Base-by-base conservation (phyloP, 2,113 vertebrate species). In the Sinocyclocheilus maitianheensis region DNA sequence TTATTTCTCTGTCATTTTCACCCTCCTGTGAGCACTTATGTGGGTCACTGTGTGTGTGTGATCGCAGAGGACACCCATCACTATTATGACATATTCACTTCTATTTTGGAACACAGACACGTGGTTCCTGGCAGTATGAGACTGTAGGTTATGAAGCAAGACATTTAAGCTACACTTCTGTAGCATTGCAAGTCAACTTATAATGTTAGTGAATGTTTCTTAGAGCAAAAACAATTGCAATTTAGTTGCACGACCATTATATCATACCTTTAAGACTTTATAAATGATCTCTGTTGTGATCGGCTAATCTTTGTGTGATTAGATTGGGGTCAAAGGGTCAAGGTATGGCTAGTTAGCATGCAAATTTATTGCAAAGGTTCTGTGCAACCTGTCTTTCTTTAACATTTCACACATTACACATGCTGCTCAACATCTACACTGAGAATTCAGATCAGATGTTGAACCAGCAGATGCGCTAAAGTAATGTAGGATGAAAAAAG, bases 51-150 rank as follows among this genome's bases (percentile, higher is more conserved):
- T 72, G 83, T 79, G 51, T 43, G 51, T 43, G 67, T 51, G 40
- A 48, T 30, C 26, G 26, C 20, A 48, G 37, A 87, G 75, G 63
- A 72, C 75, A 58, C 48, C 84, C 55, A 87, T 87, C 84, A 75
- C 86, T 84, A 72, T 80, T 80, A 67, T 71, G 74, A 79, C 76
- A 78, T 65, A 87, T 87, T 79, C 58, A 58, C 65, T 62, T 48
- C 65, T 87, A 55, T 80, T 79, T 62, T 80, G 34, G 34, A 79
- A 79, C 77, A 69, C 37, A 48, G 63, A 43, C 51, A 40, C 30
- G 30, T 80, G 22, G n/a, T 72, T 22, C 24, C 62, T 55, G 22
- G n/a, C 34, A 67, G 20, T 12, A 40, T 37, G 40, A 46, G 65
- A 76, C 34, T 58, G 76, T 20, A 34, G 9, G 48, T 10, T 77